Evolutionary conservation across 2,797 vertebrate genomes (phyloP), one percentile per base, ranked within the genome.

Genomic region (Tauraco hartlaubi): DNA sequence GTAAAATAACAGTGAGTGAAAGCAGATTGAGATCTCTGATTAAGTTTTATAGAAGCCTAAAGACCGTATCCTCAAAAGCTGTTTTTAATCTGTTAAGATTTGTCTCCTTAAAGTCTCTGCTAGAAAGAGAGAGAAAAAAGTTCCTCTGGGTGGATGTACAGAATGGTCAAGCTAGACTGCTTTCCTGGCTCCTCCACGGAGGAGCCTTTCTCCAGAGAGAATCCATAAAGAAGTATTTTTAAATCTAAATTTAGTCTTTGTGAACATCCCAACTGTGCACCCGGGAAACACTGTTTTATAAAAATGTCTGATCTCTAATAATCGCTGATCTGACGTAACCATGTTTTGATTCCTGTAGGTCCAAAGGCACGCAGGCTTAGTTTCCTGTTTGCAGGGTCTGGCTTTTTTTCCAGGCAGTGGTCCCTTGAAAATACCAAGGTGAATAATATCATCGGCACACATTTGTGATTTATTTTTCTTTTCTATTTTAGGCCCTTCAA

Each of bases 401-500:
- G 23, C 41, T 71, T 62, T 66, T 39, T 68, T 62, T 25, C 69
- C 39, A 52, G 41, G 46, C 35, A 74, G 12, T 0, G 1, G 3
- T 73, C 21, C 25, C 26, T 21, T 20, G 20, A 17, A 11, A 44
- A 16, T 7, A 21, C 54, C 18, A 3, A 78, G 66, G 44, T 80
- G 52, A 93, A 55, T 3, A 6, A 7, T 11, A 28, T 29, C 25
- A 4, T 48, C 63, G 12, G 4, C 77, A 22, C 39, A 3, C 33
- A 19, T 88, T 90, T 44, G 94, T 76, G n/a, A 76, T 75, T 73
- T 67, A 22, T 52, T 85, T 93, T 44, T 96, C 89, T 89, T 46
- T 82, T 94, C 37, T 94, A 6, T 93, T 96, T 77, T 97, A 99
- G 99, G 99, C 91, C 99, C 99, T 96, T 98, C 99, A 71, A 99